Evolutionary conservation across 2,113 vertebrate genomes (phyloP).

Genomic region (Hippocampus comes): DNA sequence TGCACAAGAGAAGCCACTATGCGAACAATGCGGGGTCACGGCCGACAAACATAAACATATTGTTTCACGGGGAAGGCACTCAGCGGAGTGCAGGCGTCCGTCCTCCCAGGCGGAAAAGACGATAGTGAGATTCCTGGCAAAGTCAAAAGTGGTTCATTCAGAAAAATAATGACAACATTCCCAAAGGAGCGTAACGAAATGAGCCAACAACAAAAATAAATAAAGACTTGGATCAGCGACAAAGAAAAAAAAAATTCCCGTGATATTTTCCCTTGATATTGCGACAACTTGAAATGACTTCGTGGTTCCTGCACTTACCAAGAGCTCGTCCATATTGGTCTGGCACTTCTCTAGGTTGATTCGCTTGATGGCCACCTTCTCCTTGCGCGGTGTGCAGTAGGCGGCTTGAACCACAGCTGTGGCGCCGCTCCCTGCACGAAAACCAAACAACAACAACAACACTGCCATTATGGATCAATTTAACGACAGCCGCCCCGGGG

Average conservation of each 20-base stretch:
- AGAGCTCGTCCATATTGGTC: constrained; percentile 94
- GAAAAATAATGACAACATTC: not conserved
- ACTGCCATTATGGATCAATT: not conserved
- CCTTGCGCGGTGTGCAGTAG: constrained; percentile 86
- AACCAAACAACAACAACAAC: not conserved
- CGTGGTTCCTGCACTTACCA: constrained; percentile 71
- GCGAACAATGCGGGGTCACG: constrained; percentile 63
- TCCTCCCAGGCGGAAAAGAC: not conserved
- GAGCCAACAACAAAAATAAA: too few species aligned
- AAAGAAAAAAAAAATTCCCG: too few species aligned
- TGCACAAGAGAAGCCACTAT: constrained; percentile 69
- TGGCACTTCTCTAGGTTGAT: constrained; percentile 97
- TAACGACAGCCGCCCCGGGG: not conserved
- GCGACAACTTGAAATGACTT: not conserved
- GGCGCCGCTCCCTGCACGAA: constrained; percentile 62
- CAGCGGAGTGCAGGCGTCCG: not conserved
- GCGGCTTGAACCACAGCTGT: constrained; percentile 94
- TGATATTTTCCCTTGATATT: too few species aligned
- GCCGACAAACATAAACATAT: constrained; percentile 11
- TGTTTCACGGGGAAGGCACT: too few species aligned
- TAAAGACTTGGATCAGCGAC: too few species aligned
- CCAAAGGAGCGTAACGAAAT: too few species aligned
- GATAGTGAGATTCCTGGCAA: not conserved
- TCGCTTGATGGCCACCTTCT: constrained; percentile 93
- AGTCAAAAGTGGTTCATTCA: not conserved